A percentile compares a stretch with the other conserved stretches of the same genome.
Conservation (phyloP, 1,140 invertebrate genomes). For the Cotesia chilonis region DNA sequence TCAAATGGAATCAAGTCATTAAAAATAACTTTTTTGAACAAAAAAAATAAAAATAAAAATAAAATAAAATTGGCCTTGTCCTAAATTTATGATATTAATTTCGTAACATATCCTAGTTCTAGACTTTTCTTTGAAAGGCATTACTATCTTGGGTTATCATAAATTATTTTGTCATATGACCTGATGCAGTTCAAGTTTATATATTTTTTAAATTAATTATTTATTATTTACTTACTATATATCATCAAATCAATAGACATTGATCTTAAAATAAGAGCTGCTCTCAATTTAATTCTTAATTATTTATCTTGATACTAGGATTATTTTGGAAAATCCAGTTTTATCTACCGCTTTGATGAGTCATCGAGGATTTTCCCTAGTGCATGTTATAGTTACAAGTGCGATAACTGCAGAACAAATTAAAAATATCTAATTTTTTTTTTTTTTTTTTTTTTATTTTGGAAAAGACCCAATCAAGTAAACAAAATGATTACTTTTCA, state of each 20-base stretch:
- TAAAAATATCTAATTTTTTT: no score
- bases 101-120: not conserved
- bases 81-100: not conserved
- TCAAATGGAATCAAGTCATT: no score
- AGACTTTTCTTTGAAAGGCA: no score
- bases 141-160: no score
- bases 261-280: not conserved
- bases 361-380: not conserved
- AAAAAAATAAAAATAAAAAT: no score
- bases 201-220: constrained; percentile 12
- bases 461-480: no score
- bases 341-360: not conserved
- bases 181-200: constrained; percentile 21
- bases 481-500: no score
- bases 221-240: not conserved
- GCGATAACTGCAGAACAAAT: no score
- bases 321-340: not conserved
- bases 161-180: not conserved
- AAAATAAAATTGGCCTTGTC: no score
- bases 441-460: no score
- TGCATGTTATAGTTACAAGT: no score
- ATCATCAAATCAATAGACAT: constrained; percentile 2
- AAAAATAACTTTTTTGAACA: no score
- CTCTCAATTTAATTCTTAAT: not conserved
- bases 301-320: not conserved